phyloP scores from a whole-genome alignment of 2,113 vertebrate species.

The Sinocyclocheilus anshuiensis region DNA sequence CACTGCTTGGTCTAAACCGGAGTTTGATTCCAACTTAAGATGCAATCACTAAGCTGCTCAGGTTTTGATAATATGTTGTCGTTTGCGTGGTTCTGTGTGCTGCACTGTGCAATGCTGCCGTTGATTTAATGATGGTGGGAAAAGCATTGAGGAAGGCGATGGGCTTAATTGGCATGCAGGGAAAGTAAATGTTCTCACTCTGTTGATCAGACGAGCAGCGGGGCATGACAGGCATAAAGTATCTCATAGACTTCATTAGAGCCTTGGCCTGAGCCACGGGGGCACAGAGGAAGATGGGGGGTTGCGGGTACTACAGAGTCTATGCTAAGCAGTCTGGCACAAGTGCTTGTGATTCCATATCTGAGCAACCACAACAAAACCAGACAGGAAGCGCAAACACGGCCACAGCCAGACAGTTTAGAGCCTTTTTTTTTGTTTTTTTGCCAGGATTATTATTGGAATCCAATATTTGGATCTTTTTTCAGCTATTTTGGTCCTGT shows the following conservation, averaged over 20 bases:
- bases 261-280: constrained; percentile 48
- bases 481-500: not conserved
- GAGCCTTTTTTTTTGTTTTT: constrained; percentile 12
- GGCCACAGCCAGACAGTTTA: constrained; percentile 53
- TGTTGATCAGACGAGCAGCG: constrained; percentile 78
- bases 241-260: constrained; percentile 82
- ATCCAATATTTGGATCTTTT: constrained; percentile 5
- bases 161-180: constrained; percentile 81
- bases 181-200: constrained; percentile 78
- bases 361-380: constrained; percentile 68
- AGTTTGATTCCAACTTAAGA: not conserved
- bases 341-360: constrained; percentile 71
- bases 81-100: not conserved
- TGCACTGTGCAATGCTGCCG: not conserved
- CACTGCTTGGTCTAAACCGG: not conserved
- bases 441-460: not conserved
- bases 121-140: constrained; percentile 53
- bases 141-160: constrained; percentile 63
- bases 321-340: constrained; percentile 79
- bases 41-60: not conserved
- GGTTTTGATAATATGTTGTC: not conserved
- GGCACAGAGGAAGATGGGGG: constrained; percentile 49
- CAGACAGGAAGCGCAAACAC: constrained; percentile 72
- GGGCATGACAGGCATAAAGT: constrained; percentile 81
- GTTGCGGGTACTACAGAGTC: constrained; percentile 71